These are phyloP conservation scores for Fulmarus glacialis DNA, from an alignment of 2,113 vertebrate species.

Conservation along the genomic window DNA sequence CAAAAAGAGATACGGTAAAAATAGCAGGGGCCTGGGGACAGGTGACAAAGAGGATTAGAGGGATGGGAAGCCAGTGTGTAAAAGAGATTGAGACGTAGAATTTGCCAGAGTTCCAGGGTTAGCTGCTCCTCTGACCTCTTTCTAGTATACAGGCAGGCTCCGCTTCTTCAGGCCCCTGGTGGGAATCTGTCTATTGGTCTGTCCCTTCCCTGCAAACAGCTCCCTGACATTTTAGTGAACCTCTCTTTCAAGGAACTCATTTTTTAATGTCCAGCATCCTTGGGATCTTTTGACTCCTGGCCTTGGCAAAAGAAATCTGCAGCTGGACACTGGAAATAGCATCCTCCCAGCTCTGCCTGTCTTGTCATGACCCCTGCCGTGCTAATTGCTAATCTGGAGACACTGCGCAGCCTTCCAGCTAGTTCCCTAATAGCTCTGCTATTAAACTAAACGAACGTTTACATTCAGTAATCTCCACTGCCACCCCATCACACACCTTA, in stretches of 20 bases:
- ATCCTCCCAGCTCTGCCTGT: neutral
- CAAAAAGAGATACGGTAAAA: neutral
- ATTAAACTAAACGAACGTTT: neutral
- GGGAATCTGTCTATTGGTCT: neutral
- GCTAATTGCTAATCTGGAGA: neutral
- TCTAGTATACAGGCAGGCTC: neutral
- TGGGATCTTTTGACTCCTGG: neutral
- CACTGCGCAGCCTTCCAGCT: neutral
- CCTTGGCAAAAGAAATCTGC: neutral
- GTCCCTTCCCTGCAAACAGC: neutral
- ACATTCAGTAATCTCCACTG: neutral
- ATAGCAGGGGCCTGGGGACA: constrained; percentile 35
- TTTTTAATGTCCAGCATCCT: neutral
- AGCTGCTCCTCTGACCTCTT: constrained; percentile 34
- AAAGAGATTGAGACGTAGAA: constrained; percentile 12
- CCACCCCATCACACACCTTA: neutral
- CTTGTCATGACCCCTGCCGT: neutral
- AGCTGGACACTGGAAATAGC: neutral
- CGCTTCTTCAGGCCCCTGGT: neutral
- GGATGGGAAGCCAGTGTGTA: neutral
- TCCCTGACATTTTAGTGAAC: neutral
- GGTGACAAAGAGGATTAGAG: constrained; percentile 56
- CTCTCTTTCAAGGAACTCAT: neutral
- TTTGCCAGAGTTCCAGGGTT: constrained; percentile 42
- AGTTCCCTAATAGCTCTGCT: neutral